Conservation (phyloP, 37 sponge, comb jelly and placozoan species). For the Sycon ciliatum region DNA sequence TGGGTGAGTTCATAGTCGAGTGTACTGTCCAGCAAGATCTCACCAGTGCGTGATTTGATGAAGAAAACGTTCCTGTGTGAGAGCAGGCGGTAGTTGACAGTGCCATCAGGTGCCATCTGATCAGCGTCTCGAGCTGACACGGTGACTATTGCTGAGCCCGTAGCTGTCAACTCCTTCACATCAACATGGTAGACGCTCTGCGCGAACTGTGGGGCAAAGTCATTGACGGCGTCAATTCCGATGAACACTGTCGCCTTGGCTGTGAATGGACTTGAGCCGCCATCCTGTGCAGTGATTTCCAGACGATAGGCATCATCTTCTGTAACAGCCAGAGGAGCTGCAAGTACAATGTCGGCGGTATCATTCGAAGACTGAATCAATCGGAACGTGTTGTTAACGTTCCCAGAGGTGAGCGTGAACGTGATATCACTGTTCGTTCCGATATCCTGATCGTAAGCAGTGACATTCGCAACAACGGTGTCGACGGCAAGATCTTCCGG, state of each 20-base stretch:
- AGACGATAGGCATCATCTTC: no score
- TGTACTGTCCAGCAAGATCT: slow-evolving; percentile 15
- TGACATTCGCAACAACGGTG: slow-evolving; percentile 15
- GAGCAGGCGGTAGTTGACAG: no score
- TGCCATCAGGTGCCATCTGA: no score
- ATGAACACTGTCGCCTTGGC: no score
- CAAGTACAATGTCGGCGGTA: neutral
- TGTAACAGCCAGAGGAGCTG: slow-evolving; percentile 2
- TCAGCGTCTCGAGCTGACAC: neutral
- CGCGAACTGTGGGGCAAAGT: neutral
- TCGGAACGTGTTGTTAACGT: neutral
- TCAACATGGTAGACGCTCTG: neutral
- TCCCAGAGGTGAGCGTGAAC: slow-evolving; percentile 11
- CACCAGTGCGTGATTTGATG: no score
- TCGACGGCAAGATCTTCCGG: neutral
- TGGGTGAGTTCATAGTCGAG: slow-evolving; percentile 14
- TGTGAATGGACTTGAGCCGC: no score
- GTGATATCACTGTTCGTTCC: neutral
- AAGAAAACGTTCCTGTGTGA: no score
- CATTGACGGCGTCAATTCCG: no score
- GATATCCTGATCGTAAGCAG: slow-evolving; percentile 18
- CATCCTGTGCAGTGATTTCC: no score
- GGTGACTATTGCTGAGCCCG: neutral
- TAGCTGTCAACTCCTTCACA: neutral
- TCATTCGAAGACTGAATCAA: no score